Conservation (phyloP, 2,888 invertebrate genomes). For the Dicroscelio sp. region DNA sequence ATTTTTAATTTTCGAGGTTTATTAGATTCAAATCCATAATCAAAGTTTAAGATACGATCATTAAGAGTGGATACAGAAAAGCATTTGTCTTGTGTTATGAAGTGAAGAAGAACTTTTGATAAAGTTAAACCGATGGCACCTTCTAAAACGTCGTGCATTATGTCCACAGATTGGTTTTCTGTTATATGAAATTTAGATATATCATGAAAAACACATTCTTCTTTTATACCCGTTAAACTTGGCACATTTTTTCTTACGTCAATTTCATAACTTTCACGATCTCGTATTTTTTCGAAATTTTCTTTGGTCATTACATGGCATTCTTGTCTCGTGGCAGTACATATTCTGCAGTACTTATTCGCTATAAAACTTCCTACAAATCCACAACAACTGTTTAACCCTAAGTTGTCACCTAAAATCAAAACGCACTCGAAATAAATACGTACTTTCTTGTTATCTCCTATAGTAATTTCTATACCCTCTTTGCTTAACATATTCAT, state of each 20-base stretch:
- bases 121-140: slow-evolving; percentile 40
- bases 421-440: slow-evolving; percentile 62
- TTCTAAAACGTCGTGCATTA: not conserved
- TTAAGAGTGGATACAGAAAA: not conserved
- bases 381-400: slow-evolving; percentile 52
- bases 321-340: slow-evolving; percentile 29
- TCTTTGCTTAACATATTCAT: slow-evolving; percentile 50
- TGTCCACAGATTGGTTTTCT: slow-evolving; percentile 55
- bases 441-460: slow-evolving; percentile 1
- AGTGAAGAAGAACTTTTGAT: slow-evolving; percentile 35
- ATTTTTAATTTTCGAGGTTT: too few relatives aligned
- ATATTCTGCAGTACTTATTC: slow-evolving; percentile 38
- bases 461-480: slow-evolving; percentile 63
- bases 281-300: slow-evolving; percentile 35
- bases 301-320: slow-evolving; percentile 37
- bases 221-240: slow-evolving; percentile 57
- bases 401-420: slow-evolving; percentile 48
- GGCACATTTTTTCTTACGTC: slow-evolving; percentile 52
- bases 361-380: slow-evolving; percentile 38
- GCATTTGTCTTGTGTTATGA: not conserved
- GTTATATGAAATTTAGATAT: slow-evolving; percentile 64
- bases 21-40: not conserved
- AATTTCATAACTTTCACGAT: slow-evolving; percentile 36
- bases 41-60: not conserved
- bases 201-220: slow-evolving; percentile 64